Evolutionary conservation across 1,140 invertebrate genomes (phyloP).

Genomic region (Rhysida immarginata): DNA sequence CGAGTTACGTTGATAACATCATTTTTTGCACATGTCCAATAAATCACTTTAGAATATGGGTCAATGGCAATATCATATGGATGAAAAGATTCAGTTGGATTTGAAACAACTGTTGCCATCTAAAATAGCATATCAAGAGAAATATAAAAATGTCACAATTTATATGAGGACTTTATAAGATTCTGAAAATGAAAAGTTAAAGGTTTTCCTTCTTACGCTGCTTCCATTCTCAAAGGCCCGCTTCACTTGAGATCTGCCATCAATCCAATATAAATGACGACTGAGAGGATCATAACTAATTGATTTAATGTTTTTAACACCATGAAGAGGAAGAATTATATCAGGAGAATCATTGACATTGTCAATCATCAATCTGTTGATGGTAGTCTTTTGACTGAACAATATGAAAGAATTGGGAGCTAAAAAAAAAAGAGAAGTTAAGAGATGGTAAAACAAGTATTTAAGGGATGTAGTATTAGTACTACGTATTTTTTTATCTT

Average conservation of each 20-base stretch:
- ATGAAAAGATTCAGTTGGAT: conserved; percentile 29
- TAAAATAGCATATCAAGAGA: not conserved
- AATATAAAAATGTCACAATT: not conserved
- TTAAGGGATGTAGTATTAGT: too few species aligned
- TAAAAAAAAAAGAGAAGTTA: conserved; percentile 25
- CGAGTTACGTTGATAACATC: conserved; percentile 80
- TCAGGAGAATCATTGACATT: conserved; percentile 17
- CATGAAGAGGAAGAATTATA: conserved; percentile 37
- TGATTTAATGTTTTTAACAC: conserved; percentile 57
- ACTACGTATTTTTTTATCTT: too few species aligned
- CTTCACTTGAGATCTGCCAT: conserved; percentile 59
- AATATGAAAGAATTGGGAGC: conserved; percentile 30
- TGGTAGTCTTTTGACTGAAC: conserved; percentile 27
- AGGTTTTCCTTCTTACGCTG: conserved; percentile 18
- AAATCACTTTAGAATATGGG: conserved; percentile 59
- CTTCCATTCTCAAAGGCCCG: conserved; percentile 49
- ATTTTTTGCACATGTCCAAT: conserved; percentile 66
- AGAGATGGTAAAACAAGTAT: too few species aligned
- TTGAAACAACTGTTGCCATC: conserved; percentile 37
- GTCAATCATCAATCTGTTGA: conserved; percentile 27
- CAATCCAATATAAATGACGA: conserved; percentile 67
- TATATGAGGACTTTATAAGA: not conserved
- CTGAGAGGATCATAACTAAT: conserved; percentile 71
- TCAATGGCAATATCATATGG: conserved; percentile 76
- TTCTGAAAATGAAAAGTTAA: not conserved